A percentile compares a stretch with the other conserved stretches of the same genome.
These are phyloP conservation scores for Australoheros facetus DNA, from an alignment of 2,797 vertebrate species.

Conservation along the genomic window DNA sequence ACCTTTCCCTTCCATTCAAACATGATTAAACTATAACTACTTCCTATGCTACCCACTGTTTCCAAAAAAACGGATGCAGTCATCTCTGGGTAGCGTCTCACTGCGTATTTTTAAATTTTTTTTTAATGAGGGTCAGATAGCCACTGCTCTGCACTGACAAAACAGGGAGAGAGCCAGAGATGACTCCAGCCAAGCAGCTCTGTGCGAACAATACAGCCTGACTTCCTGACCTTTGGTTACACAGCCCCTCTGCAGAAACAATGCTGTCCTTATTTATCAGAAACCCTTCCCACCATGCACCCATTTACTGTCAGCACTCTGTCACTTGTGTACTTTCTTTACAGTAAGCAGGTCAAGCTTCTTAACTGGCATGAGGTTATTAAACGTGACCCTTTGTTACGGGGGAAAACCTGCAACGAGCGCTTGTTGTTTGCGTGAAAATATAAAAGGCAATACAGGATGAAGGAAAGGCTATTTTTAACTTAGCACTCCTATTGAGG, in stretches of 20 bases:
- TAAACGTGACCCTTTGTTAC: conserved; percentile 23
- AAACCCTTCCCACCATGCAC: conserved; percentile 64
- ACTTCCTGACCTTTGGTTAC: conserved; percentile 78
- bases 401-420: background rate
- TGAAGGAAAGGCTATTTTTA: background rate
- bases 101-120: background rate
- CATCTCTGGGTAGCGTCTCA: conserved; percentile 33
- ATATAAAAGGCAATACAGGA: background rate
- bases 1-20: conserved; percentile 39
- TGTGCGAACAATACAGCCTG: conserved; percentile 75
- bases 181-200: conserved; percentile 59
- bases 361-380: conserved; percentile 46
- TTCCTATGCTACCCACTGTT: conserved; percentile 51
- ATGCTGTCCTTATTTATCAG: conserved; percentile 75
- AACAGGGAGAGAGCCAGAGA: conserved; percentile 38
- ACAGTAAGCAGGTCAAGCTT: conserved; percentile 51
- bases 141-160: conserved; percentile 21
- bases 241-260: conserved; percentile 70
- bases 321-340: conserved; percentile 55
- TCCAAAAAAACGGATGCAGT: conserved; percentile 50
- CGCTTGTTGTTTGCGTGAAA: background rate
- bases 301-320: conserved; percentile 64
- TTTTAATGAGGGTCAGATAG: conserved; percentile 33
- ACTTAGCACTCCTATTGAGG: background rate
- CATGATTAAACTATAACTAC: conserved; percentile 47